Conservation (phyloP, 2,797 vertebrate species). For the Sternotherus odoratus region DNA sequence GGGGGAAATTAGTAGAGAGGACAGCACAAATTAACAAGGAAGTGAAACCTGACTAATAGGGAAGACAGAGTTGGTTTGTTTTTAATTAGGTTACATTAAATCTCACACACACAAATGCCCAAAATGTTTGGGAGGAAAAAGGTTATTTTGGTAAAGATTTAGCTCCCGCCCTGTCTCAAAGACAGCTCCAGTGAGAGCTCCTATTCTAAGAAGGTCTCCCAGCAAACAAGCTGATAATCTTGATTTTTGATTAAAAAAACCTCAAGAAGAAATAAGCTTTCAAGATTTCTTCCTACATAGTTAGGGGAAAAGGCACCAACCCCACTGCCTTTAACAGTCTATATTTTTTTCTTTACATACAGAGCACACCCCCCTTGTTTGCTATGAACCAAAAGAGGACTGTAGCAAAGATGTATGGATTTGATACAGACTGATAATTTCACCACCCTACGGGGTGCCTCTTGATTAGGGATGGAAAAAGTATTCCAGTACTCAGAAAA, state of each 20-base stretch:
- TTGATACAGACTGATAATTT: not conserved
- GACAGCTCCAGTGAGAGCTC: not conserved
- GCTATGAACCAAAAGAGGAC: not conserved
- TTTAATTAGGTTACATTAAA: not conserved
- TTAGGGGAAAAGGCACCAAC: not conserved
- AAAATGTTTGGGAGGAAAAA: not conserved
- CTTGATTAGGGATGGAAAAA: not conserved
- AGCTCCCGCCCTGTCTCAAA: not conserved
- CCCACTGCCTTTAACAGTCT: not conserved
- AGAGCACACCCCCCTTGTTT: fast-evolving
- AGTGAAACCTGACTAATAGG: not conserved
- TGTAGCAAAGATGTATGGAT: not conserved
- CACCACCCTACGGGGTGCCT: not conserved
- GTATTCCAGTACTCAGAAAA: not conserved
- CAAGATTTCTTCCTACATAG: not conserved
- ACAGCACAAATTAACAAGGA: not conserved
- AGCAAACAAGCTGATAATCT: not conserved
- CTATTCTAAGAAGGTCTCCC: not conserved
- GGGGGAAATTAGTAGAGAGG: not conserved
- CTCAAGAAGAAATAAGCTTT: not conserved
- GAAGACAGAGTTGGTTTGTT: not conserved
- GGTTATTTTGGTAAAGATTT: not conserved
- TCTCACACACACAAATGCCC: too few species aligned
- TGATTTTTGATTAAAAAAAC: not conserved
- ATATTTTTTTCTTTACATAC: not conserved